Conservation (phyloP, 2,113 vertebrate genomes). For the Coracopsis vasa region DNA sequence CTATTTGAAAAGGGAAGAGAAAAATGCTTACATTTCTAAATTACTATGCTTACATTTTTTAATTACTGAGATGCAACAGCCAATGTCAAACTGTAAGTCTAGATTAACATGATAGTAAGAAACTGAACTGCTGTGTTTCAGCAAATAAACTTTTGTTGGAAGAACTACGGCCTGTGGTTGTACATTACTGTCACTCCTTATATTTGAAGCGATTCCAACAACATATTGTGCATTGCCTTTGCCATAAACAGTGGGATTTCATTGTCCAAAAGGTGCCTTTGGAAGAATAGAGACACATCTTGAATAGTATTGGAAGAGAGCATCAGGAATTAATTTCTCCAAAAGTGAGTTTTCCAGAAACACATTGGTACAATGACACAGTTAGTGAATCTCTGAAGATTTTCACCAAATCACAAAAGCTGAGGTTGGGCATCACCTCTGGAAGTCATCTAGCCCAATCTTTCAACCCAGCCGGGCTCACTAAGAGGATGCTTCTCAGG, state of each 20-base stretch:
- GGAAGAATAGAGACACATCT: background rate
- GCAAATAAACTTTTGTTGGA: background rate
- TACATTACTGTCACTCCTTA: background rate
- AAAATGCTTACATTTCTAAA: background rate
- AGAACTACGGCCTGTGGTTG: background rate
- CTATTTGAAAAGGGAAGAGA: background rate
- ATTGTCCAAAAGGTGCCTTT: background rate
- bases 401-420: background rate
- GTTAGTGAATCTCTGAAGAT: background rate
- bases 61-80: background rate
- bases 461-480: background rate
- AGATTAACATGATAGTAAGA: background rate
- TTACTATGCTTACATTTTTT: background rate
- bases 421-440: background rate
- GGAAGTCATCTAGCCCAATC: background rate
- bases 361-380: background rate
- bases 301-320: background rate
- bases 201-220: background rate
- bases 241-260: background rate
- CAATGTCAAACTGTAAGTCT: background rate
- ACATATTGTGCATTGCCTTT: background rate
- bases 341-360: background rate
- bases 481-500: background rate
- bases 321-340: background rate
- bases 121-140: background rate